Evolutionary conservation across 1,140 invertebrate species (phyloP).

Genomic region (Thaumatotibia leucotreta): DNA sequence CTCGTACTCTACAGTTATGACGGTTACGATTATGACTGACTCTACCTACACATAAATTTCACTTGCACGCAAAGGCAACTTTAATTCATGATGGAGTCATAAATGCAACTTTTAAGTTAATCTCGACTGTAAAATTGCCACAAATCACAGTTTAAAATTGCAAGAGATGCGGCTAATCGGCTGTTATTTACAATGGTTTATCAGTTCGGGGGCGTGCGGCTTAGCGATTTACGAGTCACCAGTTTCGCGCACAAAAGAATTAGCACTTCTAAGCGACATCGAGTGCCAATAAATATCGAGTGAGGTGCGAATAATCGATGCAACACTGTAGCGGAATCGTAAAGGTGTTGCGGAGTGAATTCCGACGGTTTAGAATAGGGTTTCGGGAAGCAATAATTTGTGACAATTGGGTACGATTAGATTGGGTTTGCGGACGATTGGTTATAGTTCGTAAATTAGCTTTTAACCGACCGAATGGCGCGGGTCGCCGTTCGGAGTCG

Average conservation of each 20-base stretch:
- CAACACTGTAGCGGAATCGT: slow-evolving; percentile 55
- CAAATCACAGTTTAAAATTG: slow-evolving; percentile 44
- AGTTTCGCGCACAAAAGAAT: slow-evolving; percentile 56
- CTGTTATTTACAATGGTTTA: slow-evolving; percentile 68
- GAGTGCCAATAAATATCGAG: slow-evolving; percentile 65
- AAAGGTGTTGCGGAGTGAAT: slow-evolving; percentile 41
- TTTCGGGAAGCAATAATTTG: slow-evolving; percentile 74
- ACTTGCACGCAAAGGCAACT: not conserved
- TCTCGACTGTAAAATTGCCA: slow-evolving; percentile 39
- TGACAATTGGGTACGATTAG: slow-evolving; percentile 73
- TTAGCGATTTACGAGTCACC: slow-evolving; percentile 52
- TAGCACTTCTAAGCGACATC: slow-evolving; percentile 65
- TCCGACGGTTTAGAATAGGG: slow-evolving; percentile 61
- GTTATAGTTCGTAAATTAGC: slow-evolving; percentile 71
- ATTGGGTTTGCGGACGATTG: slow-evolving; percentile 69
- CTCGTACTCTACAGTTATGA: not conserved
- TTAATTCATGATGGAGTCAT: not conserved
- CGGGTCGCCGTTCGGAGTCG: slow-evolving; percentile 26
- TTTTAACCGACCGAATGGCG: slow-evolving; percentile 39
- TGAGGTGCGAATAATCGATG: slow-evolving; percentile 61
- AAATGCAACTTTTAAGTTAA: slow-evolving; percentile 23
- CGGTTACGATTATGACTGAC: not conserved
- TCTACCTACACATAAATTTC: not conserved
- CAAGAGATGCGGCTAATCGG: slow-evolving; percentile 50
- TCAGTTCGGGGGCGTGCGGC: slow-evolving; percentile 49